Base-by-base conservation (phyloP, 2,888 invertebrate genomes). In the Phyllotreta cruciferae region DNA sequence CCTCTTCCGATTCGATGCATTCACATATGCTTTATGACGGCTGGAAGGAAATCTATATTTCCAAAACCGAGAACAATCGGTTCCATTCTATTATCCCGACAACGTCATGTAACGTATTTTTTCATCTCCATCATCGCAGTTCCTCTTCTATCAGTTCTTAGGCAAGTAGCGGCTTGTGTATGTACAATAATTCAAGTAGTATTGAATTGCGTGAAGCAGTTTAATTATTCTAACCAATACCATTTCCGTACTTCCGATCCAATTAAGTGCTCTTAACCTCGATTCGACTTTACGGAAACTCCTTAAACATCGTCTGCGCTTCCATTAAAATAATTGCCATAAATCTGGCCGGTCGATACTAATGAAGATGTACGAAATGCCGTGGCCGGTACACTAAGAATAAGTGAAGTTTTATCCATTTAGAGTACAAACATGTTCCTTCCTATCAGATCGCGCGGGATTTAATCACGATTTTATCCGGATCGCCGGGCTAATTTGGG, bases 11-110 rank as follows among this genome's bases (percentile, higher is more conserved):
- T 54, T 52, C 52, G 52, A 34, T 54, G 54, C 54, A 54, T 54
- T 42, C 42, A 34, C 42, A 54, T n/a, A n/a, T 54, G 42, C 41
- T 54, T 54, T 54, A 54, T 54, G 42, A 54, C 54, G 42, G 41
- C 42, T 54, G 54, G n/a, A 54, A 54, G 6, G 42, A 39, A 53
- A 53, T 53, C 38, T 38, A 6, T 38, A 53, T 53, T 38, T 36
- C 39, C 7, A 11, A 24, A 14, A 53, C 53, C 39, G 53, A 39
- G 53, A 53, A 24, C 24, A 24, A 24, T 24, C 24, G 24, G 24
- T 24, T 24, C 24, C 24, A 24, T 24, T 24, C 24, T 4, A 24
- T 24, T 24, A 24, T 24, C 24, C 24, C 24, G 24, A 4, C 24
- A 24, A 24, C 24, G 4, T 24, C 24, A 24, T 24, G 24, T 24